phyloP scores from a whole-genome alignment of 2,113 vertebrate genomes.

The Glaucidium brasilianum region DNA sequence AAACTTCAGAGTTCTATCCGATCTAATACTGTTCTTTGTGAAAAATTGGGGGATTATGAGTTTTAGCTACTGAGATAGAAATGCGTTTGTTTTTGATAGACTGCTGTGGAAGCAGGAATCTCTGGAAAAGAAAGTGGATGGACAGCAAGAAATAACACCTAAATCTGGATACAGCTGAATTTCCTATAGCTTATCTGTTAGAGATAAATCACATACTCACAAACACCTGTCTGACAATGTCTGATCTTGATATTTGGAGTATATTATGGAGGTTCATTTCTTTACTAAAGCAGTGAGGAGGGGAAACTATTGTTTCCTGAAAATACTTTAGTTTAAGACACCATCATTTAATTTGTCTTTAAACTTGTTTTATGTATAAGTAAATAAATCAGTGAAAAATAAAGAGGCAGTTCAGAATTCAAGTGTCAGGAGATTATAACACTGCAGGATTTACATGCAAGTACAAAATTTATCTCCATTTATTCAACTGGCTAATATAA shows the following conservation, averaged over 20 bases:
- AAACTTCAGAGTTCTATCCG: background rate
- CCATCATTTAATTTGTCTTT: background rate
- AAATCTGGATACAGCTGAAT: background rate
- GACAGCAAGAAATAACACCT: background rate
- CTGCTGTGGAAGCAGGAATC: background rate
- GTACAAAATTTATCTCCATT: background rate
- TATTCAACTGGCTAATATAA: background rate
- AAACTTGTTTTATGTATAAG: background rate
- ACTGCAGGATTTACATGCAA: background rate
- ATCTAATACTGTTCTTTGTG: background rate
- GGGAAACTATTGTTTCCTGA: background rate
- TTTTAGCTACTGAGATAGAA: background rate
- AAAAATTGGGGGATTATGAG: background rate
- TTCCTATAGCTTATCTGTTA: background rate
- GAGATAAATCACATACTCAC: background rate
- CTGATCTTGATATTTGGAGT: background rate
- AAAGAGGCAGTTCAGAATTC: background rate
- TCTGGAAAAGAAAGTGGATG: background rate
- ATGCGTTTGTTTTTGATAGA: background rate
- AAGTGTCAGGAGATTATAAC: background rate
- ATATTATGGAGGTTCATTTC: background rate
- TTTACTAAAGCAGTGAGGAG: background rate
- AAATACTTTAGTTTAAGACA: background rate
- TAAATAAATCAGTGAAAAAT: background rate
- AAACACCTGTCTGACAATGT: background rate